Conservation (phyloP, 2,113 vertebrate species). For the Plotosus lineatus region DNA sequence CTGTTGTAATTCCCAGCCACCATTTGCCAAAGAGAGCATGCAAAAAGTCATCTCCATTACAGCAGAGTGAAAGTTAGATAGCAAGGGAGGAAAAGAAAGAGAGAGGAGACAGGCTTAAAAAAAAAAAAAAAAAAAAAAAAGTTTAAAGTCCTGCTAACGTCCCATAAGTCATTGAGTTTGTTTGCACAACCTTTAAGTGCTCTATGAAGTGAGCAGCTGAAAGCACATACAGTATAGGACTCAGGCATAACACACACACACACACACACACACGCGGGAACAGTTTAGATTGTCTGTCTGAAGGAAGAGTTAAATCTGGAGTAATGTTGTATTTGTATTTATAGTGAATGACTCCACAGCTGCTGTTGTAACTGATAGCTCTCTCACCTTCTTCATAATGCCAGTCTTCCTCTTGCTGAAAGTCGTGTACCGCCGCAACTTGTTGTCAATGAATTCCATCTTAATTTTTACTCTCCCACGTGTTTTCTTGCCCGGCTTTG, state of each 20-base stretch:
- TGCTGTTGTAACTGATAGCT: background rate
- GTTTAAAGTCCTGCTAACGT: slow-evolving; percentile 23
- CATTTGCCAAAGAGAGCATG: slow-evolving; percentile 40
- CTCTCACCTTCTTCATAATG: slow-evolving; percentile 85
- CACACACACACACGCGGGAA: background rate
- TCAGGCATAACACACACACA: slow-evolving; percentile 78
- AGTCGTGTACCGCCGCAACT: slow-evolving; percentile 85
- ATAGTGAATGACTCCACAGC: background rate
- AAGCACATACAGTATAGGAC: background rate
- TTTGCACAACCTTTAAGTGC: background rate
- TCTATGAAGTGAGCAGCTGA: background rate
- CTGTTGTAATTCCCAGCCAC: slow-evolving; percentile 57
- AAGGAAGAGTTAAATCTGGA: background rate
- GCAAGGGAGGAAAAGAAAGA: background rate
- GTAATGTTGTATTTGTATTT: background rate
- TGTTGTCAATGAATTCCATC: slow-evolving; percentile 90
- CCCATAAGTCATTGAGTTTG: slow-evolving; percentile 19
- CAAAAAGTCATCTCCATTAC: slow-evolving; percentile 45
- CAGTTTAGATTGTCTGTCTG: too few species aligned
- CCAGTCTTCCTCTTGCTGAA: slow-evolving; percentile 90
- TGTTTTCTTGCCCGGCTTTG: slow-evolving; percentile 91
- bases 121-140: background rate
- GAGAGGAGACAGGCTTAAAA: background rate
- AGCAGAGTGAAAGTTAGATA: slow-evolving; percentile 1
- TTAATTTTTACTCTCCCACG: slow-evolving; percentile 92